phyloP scores from a whole-genome alignment of 2,113 vertebrate genomes.

The Tachuris rubrigastra region DNA sequence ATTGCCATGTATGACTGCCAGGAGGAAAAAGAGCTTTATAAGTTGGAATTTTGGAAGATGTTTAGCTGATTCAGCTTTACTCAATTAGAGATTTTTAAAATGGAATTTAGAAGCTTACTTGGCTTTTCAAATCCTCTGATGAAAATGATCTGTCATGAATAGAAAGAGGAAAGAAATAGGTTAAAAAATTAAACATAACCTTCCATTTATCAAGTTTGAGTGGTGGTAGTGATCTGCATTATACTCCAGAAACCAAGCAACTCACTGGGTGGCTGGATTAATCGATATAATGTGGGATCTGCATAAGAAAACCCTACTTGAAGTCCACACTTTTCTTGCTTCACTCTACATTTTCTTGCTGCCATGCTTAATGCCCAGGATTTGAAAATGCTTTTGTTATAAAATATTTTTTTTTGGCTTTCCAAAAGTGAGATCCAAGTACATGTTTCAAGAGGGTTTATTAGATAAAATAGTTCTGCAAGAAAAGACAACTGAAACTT shows the following conservation, averaged over 20 bases:
- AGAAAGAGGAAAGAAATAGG: neutral
- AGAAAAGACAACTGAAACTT: neutral
- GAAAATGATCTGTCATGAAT: neutral
- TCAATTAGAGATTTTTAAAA: neutral
- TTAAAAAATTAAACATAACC: neutral
- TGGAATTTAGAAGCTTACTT: neutral
- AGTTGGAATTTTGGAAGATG: neutral
- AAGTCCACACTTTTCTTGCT: neutral
- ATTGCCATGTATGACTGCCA: neutral
- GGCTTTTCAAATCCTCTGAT: neutral
- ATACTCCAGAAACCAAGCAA: neutral
- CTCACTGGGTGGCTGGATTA: neutral
- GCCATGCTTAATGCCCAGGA: rapidly evolving
- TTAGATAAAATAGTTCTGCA: neutral
- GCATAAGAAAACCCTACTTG: neutral
- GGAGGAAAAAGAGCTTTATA: neutral
- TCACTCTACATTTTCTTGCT: neutral
- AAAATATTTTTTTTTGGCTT: neutral
- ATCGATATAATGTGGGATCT: neutral
- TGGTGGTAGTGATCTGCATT: neutral
- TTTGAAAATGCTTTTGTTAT: neutral
- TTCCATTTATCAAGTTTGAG: neutral
- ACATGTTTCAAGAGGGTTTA: neutral
- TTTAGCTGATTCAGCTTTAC: conserved; percentile 24
- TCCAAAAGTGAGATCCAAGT: neutral